Conservation (phyloP, 1,140 invertebrate species). For the Metopolophium dirhodum region DNA sequence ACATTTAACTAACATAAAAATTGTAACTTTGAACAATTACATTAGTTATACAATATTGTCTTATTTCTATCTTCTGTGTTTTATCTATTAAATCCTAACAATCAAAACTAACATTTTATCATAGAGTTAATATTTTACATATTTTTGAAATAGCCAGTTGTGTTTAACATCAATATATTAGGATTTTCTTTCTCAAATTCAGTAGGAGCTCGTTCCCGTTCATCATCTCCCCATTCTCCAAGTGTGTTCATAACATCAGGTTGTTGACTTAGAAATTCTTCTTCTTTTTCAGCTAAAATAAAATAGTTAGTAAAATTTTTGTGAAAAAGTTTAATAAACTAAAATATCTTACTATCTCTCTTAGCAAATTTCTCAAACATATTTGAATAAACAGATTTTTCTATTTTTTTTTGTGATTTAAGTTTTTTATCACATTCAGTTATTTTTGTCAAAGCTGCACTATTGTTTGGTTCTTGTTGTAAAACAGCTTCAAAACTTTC, state of each 20-base stretch:
- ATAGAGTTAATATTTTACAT: constrained; percentile 67
- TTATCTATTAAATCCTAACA: neutral
- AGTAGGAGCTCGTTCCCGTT: constrained; percentile 73
- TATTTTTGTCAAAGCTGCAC: constrained; percentile 83
- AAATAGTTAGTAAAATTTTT: constrained; percentile 41
- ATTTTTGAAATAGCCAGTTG: constrained; percentile 74
- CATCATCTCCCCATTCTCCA: constrained; percentile 75
- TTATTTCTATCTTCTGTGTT: neutral
- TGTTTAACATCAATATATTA: constrained; percentile 77
- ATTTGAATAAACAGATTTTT: constrained; percentile 90
- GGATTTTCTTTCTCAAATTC: constrained; percentile 80
- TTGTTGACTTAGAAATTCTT: constrained; percentile 70
- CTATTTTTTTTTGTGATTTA: constrained; percentile 77
- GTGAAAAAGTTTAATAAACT: neutral
- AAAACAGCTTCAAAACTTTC: constrained; percentile 80
- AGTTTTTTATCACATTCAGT: constrained; percentile 73
- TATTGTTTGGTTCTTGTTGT: constrained; percentile 78
- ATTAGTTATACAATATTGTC: constrained; percentile 2
- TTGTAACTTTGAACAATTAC: constrained; percentile 47
- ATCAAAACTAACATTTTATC: neutral
- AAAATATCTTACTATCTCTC: constrained; percentile 67
- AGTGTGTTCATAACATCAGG: constrained; percentile 76
- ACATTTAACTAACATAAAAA: constrained; percentile 34
- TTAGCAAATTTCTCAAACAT: constrained; percentile 93
- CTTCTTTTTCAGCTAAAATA: constrained; percentile 68